Base-by-base conservation (phyloP, 2,113 vertebrate genomes). In the Syrrhaptes paradoxus region DNA sequence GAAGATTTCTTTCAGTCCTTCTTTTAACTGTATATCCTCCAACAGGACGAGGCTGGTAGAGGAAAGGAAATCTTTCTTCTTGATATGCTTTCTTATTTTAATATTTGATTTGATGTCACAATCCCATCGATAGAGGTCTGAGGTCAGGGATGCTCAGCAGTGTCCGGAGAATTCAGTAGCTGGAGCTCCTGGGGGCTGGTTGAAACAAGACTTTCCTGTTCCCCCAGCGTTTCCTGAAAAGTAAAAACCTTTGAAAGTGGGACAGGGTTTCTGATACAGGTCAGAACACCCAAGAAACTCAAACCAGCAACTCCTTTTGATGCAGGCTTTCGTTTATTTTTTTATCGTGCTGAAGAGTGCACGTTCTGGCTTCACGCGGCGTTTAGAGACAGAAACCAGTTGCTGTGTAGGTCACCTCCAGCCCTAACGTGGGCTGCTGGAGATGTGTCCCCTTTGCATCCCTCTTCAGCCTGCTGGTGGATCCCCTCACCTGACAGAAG, bases 121-220 rank as follows among this genome's bases (percentile, higher is more conserved):
- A 9, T 51, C 16, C 9, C 17, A 36, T 45, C 4, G 3, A 1
- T 4, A 7, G 31, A 3, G 15, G 15, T 17, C 18, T 20, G 11
- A 41, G 57, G 10, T 58, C 43, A 28, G 22, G 48, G 26, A 11
- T 34, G 11, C 6, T 29, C 28, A n/a, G n/a, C n/a, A 22, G 21
- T 6, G 7, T 16, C 29, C 71, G 38, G 65, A 46, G 55, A 38
- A n/a, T 9, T 22, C 7, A 54, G n/a, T 17, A 11, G 22, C 17
- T 20, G 48, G 48, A 48, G 55, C n/a, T 6, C 13, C 1, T 6
- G 10, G 24, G 48, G n/a, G n/a, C 55, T 54, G 6, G 15, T 13
- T 45, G 67, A n/a, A 72, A 66, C 17, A 17, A 13, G 57, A 15
- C 18, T 71, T 26, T 5, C 7, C 3, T 11, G 45, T 45, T 41